A percentile compares a stretch with the other conserved stretches of the same genome.
phyloP scores from a whole-genome alignment of 1,140 invertebrate genomes.

The Papilio polyxenes region DNA sequence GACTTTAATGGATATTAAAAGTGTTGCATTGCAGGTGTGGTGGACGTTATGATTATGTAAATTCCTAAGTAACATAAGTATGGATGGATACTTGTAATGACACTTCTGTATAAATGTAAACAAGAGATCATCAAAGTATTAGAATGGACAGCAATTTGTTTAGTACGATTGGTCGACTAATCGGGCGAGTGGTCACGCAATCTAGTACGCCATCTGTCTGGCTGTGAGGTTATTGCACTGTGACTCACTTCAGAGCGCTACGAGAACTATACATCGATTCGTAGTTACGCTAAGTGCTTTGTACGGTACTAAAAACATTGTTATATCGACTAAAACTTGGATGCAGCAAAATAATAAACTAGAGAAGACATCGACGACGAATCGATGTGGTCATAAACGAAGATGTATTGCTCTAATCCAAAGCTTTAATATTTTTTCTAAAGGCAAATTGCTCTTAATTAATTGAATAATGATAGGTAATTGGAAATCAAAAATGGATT shows the following conservation, averaged over 20 bases:
- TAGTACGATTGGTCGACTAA: slow-evolving; percentile 44
- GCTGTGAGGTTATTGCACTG: slow-evolving; percentile 53
- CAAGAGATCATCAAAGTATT: slow-evolving; percentile 25
- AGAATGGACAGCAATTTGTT: neutral
- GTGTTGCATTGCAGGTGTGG: slow-evolving; percentile 20
- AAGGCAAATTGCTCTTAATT: no score
- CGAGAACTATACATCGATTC: slow-evolving; percentile 38
- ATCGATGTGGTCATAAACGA: no score
- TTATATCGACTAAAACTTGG: neutral
- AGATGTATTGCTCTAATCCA: neutral
- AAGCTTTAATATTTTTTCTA: neutral
- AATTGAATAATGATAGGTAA: no score
- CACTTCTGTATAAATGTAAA: neutral
- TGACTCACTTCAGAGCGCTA: slow-evolving; percentile 49
- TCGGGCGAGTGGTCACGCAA: slow-evolving; percentile 48
- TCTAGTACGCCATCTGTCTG: slow-evolving; percentile 51
- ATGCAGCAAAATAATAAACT: no score
- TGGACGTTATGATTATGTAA: neutral
- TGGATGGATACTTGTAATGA: neutral
- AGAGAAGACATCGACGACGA: no score
- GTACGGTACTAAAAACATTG: slow-evolving; percentile 5
- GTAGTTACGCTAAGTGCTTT: slow-evolving; percentile 27
- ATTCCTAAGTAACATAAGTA: neutral
- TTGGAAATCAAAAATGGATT: no score
- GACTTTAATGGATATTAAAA: neutral